Evolutionary conservation across 2,888 invertebrate species (phyloP).

Genomic region (Augiades crinisus): DNA sequence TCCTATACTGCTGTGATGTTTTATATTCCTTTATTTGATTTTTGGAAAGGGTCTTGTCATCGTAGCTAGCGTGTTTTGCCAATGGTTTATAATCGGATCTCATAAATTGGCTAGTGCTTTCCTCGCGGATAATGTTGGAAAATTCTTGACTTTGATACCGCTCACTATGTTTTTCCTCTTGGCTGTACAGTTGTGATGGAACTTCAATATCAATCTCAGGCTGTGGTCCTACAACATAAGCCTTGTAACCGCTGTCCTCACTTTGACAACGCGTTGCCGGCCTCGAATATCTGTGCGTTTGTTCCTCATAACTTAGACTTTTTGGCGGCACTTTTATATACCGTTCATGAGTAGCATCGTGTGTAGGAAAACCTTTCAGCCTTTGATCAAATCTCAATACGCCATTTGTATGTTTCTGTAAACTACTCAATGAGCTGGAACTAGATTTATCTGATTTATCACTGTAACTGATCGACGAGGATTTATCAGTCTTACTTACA

Average conservation of each 20-base stretch:
- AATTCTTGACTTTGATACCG: constrained; percentile 85
- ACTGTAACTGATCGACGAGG: constrained; percentile 76
- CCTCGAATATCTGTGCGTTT: constrained; percentile 67
- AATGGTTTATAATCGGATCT: constrained; percentile 81
- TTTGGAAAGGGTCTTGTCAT: constrained; percentile 83
- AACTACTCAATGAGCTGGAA: constrained; percentile 74
- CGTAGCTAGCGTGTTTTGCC: constrained; percentile 84
- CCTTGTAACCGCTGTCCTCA: constrained; percentile 78
- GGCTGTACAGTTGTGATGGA: constrained; percentile 80
- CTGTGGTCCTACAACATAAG: constrained; percentile 67
- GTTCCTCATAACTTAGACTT: constrained; percentile 74
- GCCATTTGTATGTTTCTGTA: constrained; percentile 69
- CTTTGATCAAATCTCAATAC: constrained; percentile 65
- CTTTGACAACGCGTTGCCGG: constrained; percentile 82
- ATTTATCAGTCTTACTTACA: constrained; percentile 63
- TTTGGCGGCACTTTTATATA: constrained; percentile 70
- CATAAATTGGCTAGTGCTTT: constrained; percentile 60
- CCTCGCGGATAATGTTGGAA: constrained; percentile 71
- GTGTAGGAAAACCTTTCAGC: constrained; percentile 51
- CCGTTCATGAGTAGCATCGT: constrained; percentile 56
- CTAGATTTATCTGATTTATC: constrained; percentile 78
- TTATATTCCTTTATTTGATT: constrained; percentile 84
- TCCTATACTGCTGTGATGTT: constrained; percentile 77
- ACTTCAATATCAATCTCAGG: constrained; percentile 80
- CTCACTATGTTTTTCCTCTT: constrained; percentile 83